Evolutionary conservation across 2,113 vertebrate species (phyloP), one percentile per base, ranked within the genome.

Genomic region (Hipposideros armiger): DNA sequence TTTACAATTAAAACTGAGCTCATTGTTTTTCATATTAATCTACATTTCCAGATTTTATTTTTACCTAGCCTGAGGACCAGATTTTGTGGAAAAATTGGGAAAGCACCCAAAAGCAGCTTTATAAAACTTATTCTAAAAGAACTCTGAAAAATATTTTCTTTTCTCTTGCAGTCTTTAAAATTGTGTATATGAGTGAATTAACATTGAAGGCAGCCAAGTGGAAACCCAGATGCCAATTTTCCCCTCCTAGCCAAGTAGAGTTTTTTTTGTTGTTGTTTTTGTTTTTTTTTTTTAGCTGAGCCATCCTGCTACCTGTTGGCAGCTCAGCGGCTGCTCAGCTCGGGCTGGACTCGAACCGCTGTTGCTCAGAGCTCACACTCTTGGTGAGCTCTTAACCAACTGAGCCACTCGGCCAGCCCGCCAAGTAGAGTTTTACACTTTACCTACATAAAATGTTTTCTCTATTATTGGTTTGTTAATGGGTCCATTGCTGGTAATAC

Each of bases 21-120:
- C 87, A 69, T 93, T 64, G 92, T 93, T 95, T 78, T 24, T 14
- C 40, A 80, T 30, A 26, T 40, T 80, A 76, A 5, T 93, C 32
- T 72, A 93, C 32, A 62, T 90, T 91, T 83, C 70, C 69, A 95
- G 64, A 73, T 73, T 19, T 58, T 90, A 69, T 90, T 78, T 96
- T 78, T 9, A 80, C 40, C 32, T 80, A 69, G 13, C 80, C 32
- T 64, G 20, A 76, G 30, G n/a, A 11, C 19, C 32, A 74, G 30
- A 83, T 24, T 92, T 87, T 92, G 42, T 60, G 26, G 56, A 86
- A 78, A 92, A 80, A 72, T 62, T 66, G 60, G 50, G 84, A 92
- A 91, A 86, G 9, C 28, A 66, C 3, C 54, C 28, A 78, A 62
- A 72, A 74, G 14, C 40, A 54, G 3, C 26, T 90, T 91, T 58